Evolutionary conservation across 2,888 invertebrate species (phyloP), one percentile per base, ranked within the genome.

Genomic region (Polydrusus cervinus): DNA sequence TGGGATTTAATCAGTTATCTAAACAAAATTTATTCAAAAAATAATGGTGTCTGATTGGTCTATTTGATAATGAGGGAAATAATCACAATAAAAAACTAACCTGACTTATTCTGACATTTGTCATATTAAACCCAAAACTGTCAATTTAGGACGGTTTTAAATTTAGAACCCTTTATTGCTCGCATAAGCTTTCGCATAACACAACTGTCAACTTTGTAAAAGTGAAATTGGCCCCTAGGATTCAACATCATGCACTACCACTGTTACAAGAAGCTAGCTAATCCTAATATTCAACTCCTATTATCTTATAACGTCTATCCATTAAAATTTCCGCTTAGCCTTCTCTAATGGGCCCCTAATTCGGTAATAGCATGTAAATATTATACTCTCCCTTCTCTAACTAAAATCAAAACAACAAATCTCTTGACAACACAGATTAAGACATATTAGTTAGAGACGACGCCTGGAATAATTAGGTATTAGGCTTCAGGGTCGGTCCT

Each of bases 361-460:
- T 34, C 47, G 47, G 34, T 60, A 38, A 60, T 38, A 60, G 57
- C 16, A 38, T 38, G 20, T 64, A 49, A 64, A 64, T 64, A 64
- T 62, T 62, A 45, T 7, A 62, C 25, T 62, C 34, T 49, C 47
- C 49, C 49, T 64, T 49, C 34, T 11, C 25, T 11, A 64, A 62
- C 47, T 62, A 25, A 62, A 18, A 62, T 62, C 62, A 62, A 62
- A 45, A 62, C 43, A 45, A 47, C 62, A 62, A 45, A 62, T 62
- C 62, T 62, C 45, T 20, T 45, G 62, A 62, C 43, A 64, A 49
- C 47, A 30, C 64, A 64, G 45, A 47, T 64, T 64, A 49, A 30
- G 47, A 45, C 45, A 43, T 45, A 64, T 64, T 64, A 64, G 45
- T 49, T 49, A 14, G 34, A 34, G 49, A 11, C 20, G 18, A 9